Conservation (phyloP, 2,113 vertebrate genomes). For the Struthio camelus region DNA sequence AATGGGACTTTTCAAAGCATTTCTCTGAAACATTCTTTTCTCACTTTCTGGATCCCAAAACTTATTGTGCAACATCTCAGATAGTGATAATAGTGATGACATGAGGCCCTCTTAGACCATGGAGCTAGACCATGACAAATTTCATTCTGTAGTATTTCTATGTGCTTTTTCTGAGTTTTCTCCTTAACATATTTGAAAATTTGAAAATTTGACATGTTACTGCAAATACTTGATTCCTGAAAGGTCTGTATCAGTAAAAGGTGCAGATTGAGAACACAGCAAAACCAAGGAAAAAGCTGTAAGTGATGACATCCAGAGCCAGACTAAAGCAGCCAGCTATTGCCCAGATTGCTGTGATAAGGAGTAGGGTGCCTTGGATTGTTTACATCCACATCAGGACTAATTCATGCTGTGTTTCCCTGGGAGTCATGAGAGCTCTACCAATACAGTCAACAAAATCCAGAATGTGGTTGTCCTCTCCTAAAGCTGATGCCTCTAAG, state of each 20-base stretch:
- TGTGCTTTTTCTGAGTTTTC: background rate
- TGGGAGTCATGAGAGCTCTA: background rate
- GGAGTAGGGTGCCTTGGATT: background rate
- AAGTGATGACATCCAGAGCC: background rate
- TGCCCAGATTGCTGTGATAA: background rate
- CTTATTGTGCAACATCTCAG: background rate
- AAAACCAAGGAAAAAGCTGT: background rate
- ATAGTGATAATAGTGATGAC: fast-evolving
- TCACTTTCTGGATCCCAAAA: background rate
- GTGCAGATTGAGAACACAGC: background rate
- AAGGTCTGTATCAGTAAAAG: background rate
- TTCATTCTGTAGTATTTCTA: background rate
- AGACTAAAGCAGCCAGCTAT: background rate
- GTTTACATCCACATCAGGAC: background rate
- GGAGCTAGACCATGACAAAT: background rate
- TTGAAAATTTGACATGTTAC: background rate
- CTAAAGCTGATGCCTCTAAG: background rate
- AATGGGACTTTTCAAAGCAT: background rate
- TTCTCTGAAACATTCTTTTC: background rate
- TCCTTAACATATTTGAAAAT: background rate
- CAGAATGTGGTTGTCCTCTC: background rate
- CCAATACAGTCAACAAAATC: background rate
- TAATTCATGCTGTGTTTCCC: background rate
- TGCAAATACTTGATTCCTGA: background rate
- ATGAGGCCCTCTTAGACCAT: background rate